Evolutionary conservation across 2,888 invertebrate species (phyloP).

Genomic region (Clepsis dumicolana): DNA sequence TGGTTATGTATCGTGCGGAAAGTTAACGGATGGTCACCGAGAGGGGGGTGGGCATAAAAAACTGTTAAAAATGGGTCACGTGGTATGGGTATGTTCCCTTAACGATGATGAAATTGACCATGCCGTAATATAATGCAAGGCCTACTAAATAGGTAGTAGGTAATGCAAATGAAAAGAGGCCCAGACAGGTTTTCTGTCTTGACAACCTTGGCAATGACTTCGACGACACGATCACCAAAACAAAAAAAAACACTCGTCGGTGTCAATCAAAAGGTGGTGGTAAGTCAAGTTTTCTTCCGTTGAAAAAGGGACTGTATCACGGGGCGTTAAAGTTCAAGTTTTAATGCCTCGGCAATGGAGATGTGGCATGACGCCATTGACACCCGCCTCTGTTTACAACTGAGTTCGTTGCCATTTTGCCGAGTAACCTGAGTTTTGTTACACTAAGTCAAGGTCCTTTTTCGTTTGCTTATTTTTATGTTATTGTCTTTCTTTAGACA

Average conservation of each 20-base stretch:
- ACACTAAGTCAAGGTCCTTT: neutral
- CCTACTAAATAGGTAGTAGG: no score
- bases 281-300: neutral
- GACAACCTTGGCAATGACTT: neutral
- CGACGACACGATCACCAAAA: neutral
- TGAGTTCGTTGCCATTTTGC: conserved; percentile 1
- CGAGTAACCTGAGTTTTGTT: neutral
- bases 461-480: conserved; percentile 1
- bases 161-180: neutral
- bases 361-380: neutral
- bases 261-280: neutral
- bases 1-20: no score
- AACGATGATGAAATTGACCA: no score
- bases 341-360: neutral
- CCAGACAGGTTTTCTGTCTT: neutral
- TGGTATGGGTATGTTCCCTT: no score
- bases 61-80: no score
- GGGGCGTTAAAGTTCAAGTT: neutral
- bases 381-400: neutral
- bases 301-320: neutral
- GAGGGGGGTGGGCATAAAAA: no score
- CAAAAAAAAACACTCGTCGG: neutral
- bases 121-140: no score
- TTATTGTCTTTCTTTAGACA: neutral
- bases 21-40: no score